These are phyloP conservation scores for Sceloporus tristichus DNA, from an alignment of 2,113 vertebrate genomes.

Conservation along the genomic window DNA sequence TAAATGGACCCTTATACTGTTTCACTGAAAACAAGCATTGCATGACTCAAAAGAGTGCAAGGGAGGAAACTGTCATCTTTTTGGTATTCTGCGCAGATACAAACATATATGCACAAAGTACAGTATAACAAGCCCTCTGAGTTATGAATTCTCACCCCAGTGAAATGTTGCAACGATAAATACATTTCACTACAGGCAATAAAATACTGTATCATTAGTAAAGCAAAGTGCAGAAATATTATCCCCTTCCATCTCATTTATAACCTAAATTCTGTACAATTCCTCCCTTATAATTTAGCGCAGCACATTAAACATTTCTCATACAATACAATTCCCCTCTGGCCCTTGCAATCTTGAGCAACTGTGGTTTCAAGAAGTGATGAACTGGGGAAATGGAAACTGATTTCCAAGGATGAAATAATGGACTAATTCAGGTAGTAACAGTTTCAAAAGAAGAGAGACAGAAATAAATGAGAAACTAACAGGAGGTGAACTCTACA, in stretches of 20 bases:
- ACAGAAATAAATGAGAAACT: constrained; percentile 40
- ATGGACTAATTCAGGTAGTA: constrained; percentile 53
- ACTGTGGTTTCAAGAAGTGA: constrained; percentile 65
- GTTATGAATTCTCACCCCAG: constrained; percentile 64
- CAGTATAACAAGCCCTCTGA: constrained; percentile 33
- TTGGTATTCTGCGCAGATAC: constrained; percentile 36
- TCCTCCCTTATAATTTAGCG: constrained; percentile 64
- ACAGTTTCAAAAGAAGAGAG: constrained; percentile 48
- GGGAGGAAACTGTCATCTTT: neutral
- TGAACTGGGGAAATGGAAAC: constrained; percentile 69
- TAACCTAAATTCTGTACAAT: constrained; percentile 71
- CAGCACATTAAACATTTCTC: constrained; percentile 69
- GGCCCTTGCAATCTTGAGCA: constrained; percentile 69
- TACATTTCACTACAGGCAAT: constrained; percentile 63
- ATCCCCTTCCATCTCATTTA: constrained; percentile 73
- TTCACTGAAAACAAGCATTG: neutral
- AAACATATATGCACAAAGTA: neutral
- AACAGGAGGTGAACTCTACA: constrained; percentile 50
- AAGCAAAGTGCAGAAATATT: constrained; percentile 71
- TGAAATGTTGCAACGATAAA: constrained; percentile 67
- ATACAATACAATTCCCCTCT: constrained; percentile 67
- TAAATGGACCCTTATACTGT: neutral
- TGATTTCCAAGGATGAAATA: constrained; percentile 71
- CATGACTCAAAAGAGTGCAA: neutral
- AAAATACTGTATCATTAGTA: constrained; percentile 72